Evolutionary conservation across 2,113 vertebrate genomes (phyloP).

Genomic region (Ctenodactylus gundi): DNA sequence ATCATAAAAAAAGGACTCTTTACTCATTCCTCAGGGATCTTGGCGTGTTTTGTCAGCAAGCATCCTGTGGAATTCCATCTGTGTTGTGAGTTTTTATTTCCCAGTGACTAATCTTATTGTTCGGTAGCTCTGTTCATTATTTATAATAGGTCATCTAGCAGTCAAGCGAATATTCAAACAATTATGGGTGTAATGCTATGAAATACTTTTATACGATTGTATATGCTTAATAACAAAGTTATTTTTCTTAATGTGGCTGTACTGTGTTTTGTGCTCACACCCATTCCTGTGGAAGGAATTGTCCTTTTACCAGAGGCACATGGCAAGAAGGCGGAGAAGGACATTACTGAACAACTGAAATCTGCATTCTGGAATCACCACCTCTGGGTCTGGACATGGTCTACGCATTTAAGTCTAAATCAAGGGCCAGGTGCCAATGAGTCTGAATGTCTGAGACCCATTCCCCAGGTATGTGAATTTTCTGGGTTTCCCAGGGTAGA

Average conservation of each 20-base stretch:
- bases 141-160: constrained; percentile 77
- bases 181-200: constrained; percentile 68
- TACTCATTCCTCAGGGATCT: background rate
- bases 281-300: background rate
- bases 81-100: constrained; percentile 37
- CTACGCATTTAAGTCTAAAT: background rate
- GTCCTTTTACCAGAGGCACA: background rate
- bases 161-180: constrained; percentile 69
- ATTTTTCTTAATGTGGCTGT: constrained; percentile 83
- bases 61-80: background rate
- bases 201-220: constrained; percentile 68
- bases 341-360: background rate
- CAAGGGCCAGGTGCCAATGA: background rate
- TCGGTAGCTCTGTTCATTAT: constrained; percentile 76
- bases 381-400: background rate
- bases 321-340: background rate
- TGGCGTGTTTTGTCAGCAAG: background rate
- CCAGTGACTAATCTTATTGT: constrained; percentile 56
- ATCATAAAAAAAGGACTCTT: background rate
- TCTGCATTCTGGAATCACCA: background rate
- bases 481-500: background rate
- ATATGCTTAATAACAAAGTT: constrained; percentile 85
- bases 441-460: background rate
- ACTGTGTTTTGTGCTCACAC: constrained; percentile 64
- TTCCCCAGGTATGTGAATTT: background rate